These are phyloP conservation scores for Pterobdella sp. DNA, from an alignment of 2,888 invertebrate genomes.

Conservation along the genomic window DNA sequence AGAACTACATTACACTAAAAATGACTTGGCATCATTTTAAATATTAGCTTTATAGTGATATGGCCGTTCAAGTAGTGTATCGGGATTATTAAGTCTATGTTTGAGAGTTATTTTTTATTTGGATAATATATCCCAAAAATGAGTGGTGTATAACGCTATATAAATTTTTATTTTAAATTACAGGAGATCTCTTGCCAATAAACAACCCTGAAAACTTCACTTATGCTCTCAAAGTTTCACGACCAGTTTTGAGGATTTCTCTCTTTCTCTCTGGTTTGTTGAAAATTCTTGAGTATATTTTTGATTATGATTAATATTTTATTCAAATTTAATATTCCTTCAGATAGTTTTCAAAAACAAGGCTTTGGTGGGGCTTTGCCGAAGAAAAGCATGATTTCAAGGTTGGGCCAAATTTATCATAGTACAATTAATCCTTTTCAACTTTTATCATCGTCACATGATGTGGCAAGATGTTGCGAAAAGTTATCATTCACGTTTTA, in stretches of 20 bases:
- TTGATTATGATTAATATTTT: no score
- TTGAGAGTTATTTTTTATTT: not conserved
- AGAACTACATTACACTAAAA: no score
- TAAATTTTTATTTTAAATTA: not conserved
- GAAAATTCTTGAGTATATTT: no score
- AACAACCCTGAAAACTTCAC: conserved; percentile 96
- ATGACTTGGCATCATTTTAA: no score
- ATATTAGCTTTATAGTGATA: no score
- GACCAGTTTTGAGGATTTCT: conserved; percentile 57
- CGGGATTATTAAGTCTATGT: not conserved
- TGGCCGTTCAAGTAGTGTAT: no score
- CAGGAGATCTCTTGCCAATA: conserved; percentile 87
- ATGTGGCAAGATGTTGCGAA: no score
- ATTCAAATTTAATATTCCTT: no score
- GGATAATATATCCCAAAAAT: not conserved
- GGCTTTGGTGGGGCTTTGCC: not conserved
- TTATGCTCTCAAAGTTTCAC: conserved; percentile 75
- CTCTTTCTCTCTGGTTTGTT: conserved; percentile 49
- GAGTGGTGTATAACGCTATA: not conserved
- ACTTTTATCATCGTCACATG: no score
- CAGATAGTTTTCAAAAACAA: not conserved
- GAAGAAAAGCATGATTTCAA: not conserved
- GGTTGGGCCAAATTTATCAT: not conserved
- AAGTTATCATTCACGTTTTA: no score
- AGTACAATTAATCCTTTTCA: no score